Base-by-base conservation (phyloP, 2,888 invertebrate species). In the Clitarchus hookeri region DNA sequence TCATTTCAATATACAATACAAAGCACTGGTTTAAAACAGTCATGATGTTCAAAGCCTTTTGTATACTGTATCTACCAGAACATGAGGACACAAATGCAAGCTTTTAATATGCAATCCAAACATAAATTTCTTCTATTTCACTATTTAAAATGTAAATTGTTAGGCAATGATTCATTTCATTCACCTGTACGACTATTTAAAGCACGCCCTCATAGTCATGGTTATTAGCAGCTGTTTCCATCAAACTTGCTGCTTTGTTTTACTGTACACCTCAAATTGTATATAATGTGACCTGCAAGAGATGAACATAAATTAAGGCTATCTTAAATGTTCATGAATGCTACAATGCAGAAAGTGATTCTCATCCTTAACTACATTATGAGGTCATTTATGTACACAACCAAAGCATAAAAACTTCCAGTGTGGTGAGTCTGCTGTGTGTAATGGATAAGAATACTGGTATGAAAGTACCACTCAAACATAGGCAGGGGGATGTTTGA, bases 1-100 rank as follows among this genome's bases (percentile, higher is more conserved):
- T 65, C n/a, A 65, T 65, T 65, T 65, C 65, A 65, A n/a, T 65
- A n/a, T 65, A n/a, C 65, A 65, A 23, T n/a, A 65, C 65, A 65
- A 65, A 65, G 65, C 65, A 65, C 65, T 65, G n/a, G 65, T 19
- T 65, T n/a, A 23, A 36, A 65, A 16, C 65, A 65, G 65, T 65
- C 65, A 65, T n/a, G 23, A 65, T 65, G 65, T 65, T n/a, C 65
- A 65, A 65, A 65, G 65, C 65, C 11, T n/a, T 65, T 65, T 65
- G 65, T 65, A 19, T 9, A n/a, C 65, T 65, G 19, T 65, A 65
- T 65, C n/a, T 11, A 65, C 65, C 65, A 65, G 65, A 65, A 19
- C 23, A 65, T 65, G 65, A 65, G 65, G 65, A 65, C 65, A 65
- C 11, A 19, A 6, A n/a, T 65, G 19, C 16, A 23, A 19, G 53